These are phyloP conservation scores for Pipra filicauda DNA, from an alignment of 2,113 vertebrate genomes.

Conservation along the genomic window DNA sequence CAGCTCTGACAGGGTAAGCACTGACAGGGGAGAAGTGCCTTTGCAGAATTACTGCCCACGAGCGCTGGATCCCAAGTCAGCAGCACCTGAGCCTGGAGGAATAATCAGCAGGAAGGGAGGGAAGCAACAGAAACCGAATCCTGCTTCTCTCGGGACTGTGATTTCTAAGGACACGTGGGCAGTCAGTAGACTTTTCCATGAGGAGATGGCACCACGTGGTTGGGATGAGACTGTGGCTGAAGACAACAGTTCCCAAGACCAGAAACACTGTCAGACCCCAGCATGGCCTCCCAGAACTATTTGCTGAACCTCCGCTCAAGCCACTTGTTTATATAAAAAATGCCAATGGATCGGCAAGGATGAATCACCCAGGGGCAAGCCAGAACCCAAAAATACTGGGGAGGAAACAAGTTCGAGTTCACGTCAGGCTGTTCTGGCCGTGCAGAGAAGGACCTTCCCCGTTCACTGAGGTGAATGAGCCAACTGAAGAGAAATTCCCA, in stretches of 20 bases:
- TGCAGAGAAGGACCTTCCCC: not conserved
- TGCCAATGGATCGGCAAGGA: slow-evolving; percentile 19
- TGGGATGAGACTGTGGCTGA: not conserved
- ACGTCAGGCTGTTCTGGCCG: not conserved
- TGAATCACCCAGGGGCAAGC: slow-evolving; percentile 47
- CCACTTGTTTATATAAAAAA: slow-evolving; percentile 45
- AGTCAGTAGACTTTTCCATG: not conserved
- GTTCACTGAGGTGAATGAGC: not conserved
- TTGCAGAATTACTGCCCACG: not conserved
- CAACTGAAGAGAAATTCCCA: not conserved
- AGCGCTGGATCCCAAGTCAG: not conserved
- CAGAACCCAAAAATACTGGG: not conserved
- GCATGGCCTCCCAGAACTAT: not conserved
- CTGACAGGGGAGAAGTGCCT: rapidly evolving
- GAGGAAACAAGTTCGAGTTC: not conserved
- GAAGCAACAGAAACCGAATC: not conserved
- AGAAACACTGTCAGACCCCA: not conserved
- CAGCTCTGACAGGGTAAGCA: not conserved
- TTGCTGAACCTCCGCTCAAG: slow-evolving; percentile 2
- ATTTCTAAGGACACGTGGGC: not conserved
- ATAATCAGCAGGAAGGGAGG: not conserved
- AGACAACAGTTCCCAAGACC: not conserved
- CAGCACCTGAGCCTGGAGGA: not conserved
- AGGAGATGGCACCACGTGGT: not conserved
- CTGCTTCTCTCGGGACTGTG: not conserved